Evolutionary conservation across 2,888 invertebrate species (phyloP), one percentile per base, ranked within the genome.

Genomic region (Orthosia incerta): DNA sequence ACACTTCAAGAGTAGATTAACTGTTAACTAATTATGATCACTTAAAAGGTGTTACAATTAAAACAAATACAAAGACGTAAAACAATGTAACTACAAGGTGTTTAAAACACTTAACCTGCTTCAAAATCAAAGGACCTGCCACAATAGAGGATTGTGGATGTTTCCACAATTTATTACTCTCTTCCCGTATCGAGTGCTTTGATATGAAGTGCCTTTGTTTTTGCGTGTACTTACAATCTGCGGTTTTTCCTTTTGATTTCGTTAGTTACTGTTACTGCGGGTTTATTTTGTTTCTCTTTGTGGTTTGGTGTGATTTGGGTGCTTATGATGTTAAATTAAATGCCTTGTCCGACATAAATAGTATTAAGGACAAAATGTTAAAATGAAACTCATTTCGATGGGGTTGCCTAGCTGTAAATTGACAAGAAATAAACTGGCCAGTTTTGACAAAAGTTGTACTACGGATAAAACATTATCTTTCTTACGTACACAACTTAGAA

Each of bases 141-240:
- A 80, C 86, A 86, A 78, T 75, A 86, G 86, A 91, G 81, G 39
- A 39, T 39, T 39, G 39, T 39, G 9, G 39, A 39, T 7, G 39
- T 39, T 39, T 88, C 86, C 76, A 80, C 83, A 89, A 92, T 92
- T 93, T 92, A 93, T 90, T 76, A 80, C 86, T 82, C 82, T 82
- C 89, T 91, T 91, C 86, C 88, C 79, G 87, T 88, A 86, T 89
- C 85, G 79, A 76, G 83, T 79, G 86, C 89, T 91, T 91, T 90
- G 88, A 59, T 59, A 66, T 60, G 63, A 62, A 71, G 18, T 65
- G 50, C 74, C 31, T 74, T 78, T 78, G 85, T 82, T 82, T 82
- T 60, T 20, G 45, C 12, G 31, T 51, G 59, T 69, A 66, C 62
- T 26, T 74, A 31, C 39, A 51, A 65, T 83, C 62, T 65, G 61